These are phyloP conservation scores for Onchidella celtica DNA, from an alignment of 2,888 invertebrate species.

Conservation along the genomic window DNA sequence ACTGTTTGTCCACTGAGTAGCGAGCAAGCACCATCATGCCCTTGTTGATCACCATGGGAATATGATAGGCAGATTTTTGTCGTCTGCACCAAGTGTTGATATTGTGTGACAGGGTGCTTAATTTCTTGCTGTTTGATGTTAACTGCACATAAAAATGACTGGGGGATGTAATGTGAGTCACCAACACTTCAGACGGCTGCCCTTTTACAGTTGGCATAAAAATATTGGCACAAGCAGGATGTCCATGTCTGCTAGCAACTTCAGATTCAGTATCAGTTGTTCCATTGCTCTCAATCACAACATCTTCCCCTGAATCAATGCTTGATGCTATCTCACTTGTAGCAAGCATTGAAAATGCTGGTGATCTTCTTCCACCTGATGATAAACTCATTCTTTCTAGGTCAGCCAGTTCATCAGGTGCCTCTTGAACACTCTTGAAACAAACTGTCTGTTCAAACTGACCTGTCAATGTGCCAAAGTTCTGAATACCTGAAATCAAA, in stretches of 20 bases:
- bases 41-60: constrained; percentile 56
- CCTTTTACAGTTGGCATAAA: constrained; percentile 32
- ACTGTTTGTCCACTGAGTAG: constrained; percentile 85
- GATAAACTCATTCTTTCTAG: constrained; percentile 55
- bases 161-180: constrained; percentile 85
- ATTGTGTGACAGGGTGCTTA: constrained; percentile 61
- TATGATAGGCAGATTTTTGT: constrained; percentile 54
- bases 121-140: constrained; percentile 59
- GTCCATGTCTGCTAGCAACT: background rate
- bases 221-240: background rate
- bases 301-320: constrained; percentile 58
- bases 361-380: constrained; percentile 39
- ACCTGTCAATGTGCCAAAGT: constrained; percentile 37
- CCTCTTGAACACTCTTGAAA: constrained; percentile 59
- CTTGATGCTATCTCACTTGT: constrained; percentile 50
- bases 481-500: background rate
- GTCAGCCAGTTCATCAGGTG: constrained; percentile 60
- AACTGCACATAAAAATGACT: constrained; percentile 84
- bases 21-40: constrained; percentile 82
- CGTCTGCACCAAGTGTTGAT: constrained; percentile 69
- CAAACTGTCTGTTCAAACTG: constrained; percentile 38
- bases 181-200: constrained; percentile 81
- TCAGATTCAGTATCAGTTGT: background rate
- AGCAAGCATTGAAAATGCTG: constrained; percentile 37
- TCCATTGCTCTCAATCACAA: constrained; percentile 63